Conservation (phyloP, 2,888 invertebrate species). For the Leptinotarsa peninsularis region DNA sequence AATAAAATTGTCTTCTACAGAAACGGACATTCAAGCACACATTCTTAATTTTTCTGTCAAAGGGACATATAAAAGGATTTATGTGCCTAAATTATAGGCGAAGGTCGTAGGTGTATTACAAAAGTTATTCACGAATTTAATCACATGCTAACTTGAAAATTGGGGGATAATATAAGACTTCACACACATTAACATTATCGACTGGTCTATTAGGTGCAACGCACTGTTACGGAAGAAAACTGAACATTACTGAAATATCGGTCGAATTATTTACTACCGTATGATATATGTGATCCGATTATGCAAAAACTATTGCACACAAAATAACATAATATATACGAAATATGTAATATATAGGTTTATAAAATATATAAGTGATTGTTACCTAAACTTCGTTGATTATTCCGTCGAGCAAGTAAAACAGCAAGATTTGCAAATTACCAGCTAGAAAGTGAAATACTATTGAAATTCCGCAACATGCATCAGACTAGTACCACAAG, state of each 20-base stretch:
- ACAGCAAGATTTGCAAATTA: constrained; percentile 20
- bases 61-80: too few species aligned
- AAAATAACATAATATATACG: constrained; percentile 17
- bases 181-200: neutral
- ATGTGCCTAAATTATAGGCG: too few species aligned
- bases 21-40: too few species aligned
- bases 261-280: constrained; percentile 30
- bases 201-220: constrained; percentile 22
- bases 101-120: too few species aligned
- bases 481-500: too few species aligned
- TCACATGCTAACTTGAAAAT: too few species aligned
- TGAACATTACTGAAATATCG: constrained; percentile 31
- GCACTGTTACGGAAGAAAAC: constrained; percentile 34
- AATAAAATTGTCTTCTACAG: too few species aligned
- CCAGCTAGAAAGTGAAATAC: constrained; percentile 22
- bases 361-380: constrained; percentile 16
- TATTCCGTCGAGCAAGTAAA: constrained; percentile 19
- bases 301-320: constrained; percentile 31
- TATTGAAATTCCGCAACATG: constrained; percentile 1
- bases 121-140: too few species aligned
- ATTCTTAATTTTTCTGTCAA: too few species aligned
- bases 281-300: constrained; percentile 16
- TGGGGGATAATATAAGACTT: neutral
- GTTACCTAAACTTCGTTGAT: constrained; percentile 21
- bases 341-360: constrained; percentile 23